Evolutionary conservation across 2,113 vertebrate species (phyloP).

Genomic region (Alexandromys fortis): DNA sequence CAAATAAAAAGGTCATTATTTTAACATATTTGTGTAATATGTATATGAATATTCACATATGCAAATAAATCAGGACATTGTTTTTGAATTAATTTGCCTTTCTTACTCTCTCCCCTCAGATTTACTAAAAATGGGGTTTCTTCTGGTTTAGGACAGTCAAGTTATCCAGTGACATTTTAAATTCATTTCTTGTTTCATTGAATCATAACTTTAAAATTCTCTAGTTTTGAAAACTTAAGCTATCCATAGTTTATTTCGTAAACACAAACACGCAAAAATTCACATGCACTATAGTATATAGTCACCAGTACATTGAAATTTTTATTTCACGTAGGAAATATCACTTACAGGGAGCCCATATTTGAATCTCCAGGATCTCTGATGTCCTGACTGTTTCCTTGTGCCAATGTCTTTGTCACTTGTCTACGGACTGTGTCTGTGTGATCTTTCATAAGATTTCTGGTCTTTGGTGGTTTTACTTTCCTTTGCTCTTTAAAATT

Average conservation of each 20-base stretch:
- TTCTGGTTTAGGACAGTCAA: neutral
- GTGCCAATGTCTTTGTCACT: neutral
- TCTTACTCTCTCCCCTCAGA: neutral
- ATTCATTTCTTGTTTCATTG: neutral
- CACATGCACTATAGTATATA: no score
- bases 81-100: neutral
- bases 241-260: neutral
- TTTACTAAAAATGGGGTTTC: neutral
- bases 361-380: neutral
- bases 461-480: neutral
- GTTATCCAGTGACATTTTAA: neutral
- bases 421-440: no score
- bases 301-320: neutral
- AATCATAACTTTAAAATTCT: neutral
- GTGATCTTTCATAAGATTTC: neutral
- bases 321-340: neutral
- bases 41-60: neutral
- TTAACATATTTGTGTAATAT: neutral
- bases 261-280: neutral
- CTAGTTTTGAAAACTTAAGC: neutral
- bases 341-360: neutral
- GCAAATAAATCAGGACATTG: neutral
- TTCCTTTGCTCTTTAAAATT: neutral
- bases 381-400: neutral
- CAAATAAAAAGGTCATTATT: neutral